These are phyloP conservation scores for Clunio marinus DNA, from an alignment of 2,888 invertebrate species.

Conservation along the genomic window DNA sequence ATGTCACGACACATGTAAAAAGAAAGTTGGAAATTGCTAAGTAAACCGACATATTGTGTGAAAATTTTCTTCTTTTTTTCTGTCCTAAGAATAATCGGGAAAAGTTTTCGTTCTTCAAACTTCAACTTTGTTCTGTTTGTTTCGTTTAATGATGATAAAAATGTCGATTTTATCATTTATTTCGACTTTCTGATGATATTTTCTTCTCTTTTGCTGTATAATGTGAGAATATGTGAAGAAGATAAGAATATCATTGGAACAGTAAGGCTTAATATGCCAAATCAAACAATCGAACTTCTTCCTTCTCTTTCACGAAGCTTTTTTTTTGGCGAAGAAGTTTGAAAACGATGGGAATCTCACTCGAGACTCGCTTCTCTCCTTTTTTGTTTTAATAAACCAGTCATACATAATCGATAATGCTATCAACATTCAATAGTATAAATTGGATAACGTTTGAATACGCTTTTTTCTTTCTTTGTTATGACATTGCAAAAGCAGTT, in stretches of 20 bases:
- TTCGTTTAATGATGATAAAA: constrained; percentile 14
- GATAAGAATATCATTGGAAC: background rate
- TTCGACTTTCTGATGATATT: background rate
- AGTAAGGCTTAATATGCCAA: constrained; percentile 22
- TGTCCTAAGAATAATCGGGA: background rate
- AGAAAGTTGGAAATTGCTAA: background rate
- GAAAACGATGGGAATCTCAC: background rate
- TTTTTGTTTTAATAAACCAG: constrained; percentile 24
- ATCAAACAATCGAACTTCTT: constrained; percentile 8
- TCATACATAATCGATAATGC: constrained; percentile 17
- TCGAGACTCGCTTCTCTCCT: background rate
- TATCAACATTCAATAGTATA: constrained; percentile 2
- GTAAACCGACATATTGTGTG: background rate
- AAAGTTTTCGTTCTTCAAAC: background rate
- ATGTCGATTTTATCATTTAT: constrained; percentile 3
- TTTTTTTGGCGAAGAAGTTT: background rate
- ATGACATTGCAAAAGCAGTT: background rate
- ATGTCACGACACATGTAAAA: too few relatives aligned
- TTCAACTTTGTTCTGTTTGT: background rate
- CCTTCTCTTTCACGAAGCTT: background rate
- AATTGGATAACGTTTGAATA: background rate
- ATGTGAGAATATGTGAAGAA: too few relatives aligned
- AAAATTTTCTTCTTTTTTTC: background rate
- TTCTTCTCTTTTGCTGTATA: background rate
- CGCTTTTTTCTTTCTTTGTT: background rate